These are phyloP conservation scores for Epicauta chinensis DNA, from an alignment of 1,140 invertebrate species.

Conservation along the genomic window DNA sequence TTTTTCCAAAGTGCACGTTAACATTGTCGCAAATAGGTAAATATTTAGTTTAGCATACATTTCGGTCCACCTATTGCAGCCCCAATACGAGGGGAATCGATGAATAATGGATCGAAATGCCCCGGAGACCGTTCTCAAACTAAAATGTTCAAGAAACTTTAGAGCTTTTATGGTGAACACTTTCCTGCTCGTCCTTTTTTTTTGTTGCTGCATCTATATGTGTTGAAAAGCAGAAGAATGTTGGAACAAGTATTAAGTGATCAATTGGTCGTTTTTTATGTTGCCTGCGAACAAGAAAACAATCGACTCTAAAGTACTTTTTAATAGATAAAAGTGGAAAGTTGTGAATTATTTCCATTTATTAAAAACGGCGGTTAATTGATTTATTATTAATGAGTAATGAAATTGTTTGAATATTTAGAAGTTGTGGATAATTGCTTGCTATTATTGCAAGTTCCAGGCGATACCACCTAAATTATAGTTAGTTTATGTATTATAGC, in stretches of 20 bases:
- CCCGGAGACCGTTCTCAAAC: constrained; percentile 23
- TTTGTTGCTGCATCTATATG: neutral
- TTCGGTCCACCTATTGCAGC: constrained; percentile 13
- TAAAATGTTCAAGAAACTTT: constrained; percentile 24
- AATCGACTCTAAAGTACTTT: too few relatives aligned
- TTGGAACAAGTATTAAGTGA: constrained; percentile 17
- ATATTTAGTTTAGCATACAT: constrained; percentile 14
- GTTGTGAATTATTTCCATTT: too few relatives aligned
- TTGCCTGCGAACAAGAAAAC: too few relatives aligned
- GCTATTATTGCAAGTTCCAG: constrained; percentile 11
- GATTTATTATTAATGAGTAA: constrained; percentile 19
- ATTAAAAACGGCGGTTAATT: too few relatives aligned
- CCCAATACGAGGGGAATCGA: constrained; percentile 20
- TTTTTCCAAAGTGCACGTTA: too few relatives aligned
- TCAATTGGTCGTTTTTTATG: constrained; percentile 9
- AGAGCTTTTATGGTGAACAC: constrained; percentile 22
- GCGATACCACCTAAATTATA: constrained; percentile 9
- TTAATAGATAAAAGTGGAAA: too few relatives aligned
- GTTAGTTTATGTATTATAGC: too few relatives aligned
- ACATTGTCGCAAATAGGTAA: constrained; percentile 7
- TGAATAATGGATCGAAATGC: constrained; percentile 28
- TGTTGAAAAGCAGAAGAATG: constrained; percentile 14
- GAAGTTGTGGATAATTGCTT: constrained; percentile 7
- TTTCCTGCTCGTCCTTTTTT: neutral
- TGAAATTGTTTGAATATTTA: constrained; percentile 17